Evolutionary conservation across 2,113 vertebrate species (phyloP).

Genomic region (Agapornis roseicollis): DNA sequence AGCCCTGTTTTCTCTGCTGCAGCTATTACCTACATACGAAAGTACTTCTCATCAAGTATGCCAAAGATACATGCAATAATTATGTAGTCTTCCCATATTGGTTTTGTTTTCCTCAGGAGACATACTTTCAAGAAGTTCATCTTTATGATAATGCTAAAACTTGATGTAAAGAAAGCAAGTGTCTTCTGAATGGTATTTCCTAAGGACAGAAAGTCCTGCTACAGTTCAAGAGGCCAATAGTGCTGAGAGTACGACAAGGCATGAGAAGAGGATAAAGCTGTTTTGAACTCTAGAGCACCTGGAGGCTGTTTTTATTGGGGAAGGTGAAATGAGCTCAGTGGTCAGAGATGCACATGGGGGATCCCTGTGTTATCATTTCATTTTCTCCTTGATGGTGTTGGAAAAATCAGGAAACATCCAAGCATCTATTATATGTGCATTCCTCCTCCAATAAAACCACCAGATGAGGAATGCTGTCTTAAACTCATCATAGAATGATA

Average conservation of each 20-base stretch:
- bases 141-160: not conserved
- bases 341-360: not conserved
- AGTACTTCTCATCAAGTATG: not conserved
- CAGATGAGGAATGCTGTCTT: not conserved
- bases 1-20: not conserved
- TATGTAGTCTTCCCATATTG: not conserved
- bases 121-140: not conserved
- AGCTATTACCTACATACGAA: not conserved
- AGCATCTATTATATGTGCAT: not conserved
- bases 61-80: not conserved
- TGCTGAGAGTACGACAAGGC: fast-evolving
- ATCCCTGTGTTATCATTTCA: not conserved
- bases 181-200: not conserved
- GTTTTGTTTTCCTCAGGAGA: not conserved
- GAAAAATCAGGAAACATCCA: not conserved
- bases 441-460: not conserved
- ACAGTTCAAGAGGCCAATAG: not conserved
- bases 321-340: not conserved
- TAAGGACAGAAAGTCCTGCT: not conserved
- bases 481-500: not conserved
- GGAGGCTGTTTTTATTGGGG: not conserved
- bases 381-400: not conserved
- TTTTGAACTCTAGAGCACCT: not conserved
- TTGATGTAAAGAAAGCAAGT: not conserved
- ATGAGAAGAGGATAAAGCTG: not conserved